Evolutionary conservation across 1,140 invertebrate genomes (phyloP).

Genomic region (Nebria ingens): DNA sequence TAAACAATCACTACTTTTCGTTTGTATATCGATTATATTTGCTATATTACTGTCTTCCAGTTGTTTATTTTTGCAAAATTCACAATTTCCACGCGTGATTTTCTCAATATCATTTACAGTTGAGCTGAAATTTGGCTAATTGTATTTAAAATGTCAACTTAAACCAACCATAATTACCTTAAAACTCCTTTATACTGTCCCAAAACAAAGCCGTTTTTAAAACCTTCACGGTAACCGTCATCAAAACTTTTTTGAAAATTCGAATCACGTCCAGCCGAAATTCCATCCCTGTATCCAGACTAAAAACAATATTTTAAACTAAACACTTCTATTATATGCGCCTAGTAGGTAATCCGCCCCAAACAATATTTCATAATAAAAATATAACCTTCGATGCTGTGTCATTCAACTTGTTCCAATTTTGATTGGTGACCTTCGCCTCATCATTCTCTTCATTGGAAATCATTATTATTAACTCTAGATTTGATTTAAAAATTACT

Average conservation of each 20-base stretch:
- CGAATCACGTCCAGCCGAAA: constrained; percentile 38
- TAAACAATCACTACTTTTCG: background rate
- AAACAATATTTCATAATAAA: no score
- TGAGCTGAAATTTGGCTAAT: background rate
- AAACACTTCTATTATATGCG: no score
- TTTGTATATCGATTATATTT: constrained; percentile 15
- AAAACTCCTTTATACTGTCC: constrained; percentile 35
- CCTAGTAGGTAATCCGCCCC: no score
- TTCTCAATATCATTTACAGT: no score
- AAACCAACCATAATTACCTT: constrained; percentile 17
- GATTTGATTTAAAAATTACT: no score
- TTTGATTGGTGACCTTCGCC: background rate
- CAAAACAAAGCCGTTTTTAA: constrained; percentile 38
- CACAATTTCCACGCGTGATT: constrained; percentile 14
- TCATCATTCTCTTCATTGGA: constrained; percentile 8
- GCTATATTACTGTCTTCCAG: constrained; percentile 15
- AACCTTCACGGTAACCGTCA: constrained; percentile 42
- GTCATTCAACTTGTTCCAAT: background rate
- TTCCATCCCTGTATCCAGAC: constrained; percentile 34
- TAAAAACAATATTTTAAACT: no score
- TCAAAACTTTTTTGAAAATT: constrained; percentile 47
- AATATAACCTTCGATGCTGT: background rate
- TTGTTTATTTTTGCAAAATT: constrained; percentile 16
- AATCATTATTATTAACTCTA: background rate
- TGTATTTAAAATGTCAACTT: background rate